Conservation (phyloP, 2,797 vertebrate species). For the Toxotes lorentzi region DNA sequence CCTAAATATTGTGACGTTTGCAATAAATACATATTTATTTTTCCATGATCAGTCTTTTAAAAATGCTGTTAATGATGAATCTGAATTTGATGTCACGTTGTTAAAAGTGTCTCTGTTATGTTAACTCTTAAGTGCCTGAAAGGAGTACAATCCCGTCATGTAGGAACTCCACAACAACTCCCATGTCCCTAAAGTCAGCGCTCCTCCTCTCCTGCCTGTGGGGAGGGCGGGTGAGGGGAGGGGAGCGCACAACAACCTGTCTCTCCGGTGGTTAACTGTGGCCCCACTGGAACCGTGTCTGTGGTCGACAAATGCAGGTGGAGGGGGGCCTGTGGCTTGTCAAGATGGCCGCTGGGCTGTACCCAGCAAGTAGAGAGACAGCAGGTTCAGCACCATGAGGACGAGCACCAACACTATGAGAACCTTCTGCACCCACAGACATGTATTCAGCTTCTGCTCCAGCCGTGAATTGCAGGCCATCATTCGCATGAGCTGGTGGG, state of each 20-base stretch:
- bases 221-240: constrained; percentile 9
- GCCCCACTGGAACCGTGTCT: constrained; percentile 25
- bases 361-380: constrained; percentile 82
- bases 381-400: constrained; percentile 85
- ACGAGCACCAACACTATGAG: constrained; percentile 86
- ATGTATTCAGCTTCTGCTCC: constrained; percentile 90
- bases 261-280: constrained; percentile 29
- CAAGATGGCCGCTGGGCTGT: constrained; percentile 65
- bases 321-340: constrained; percentile 22
- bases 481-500: constrained; percentile 87
- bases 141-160: constrained; percentile 40
- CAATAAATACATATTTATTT: constrained; percentile 74
- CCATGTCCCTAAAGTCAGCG: constrained; percentile 43
- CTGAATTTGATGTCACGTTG: constrained; percentile 45
- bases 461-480: constrained; percentile 86
- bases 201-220: constrained; percentile 44
- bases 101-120: constrained; percentile 61
- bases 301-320: constrained; percentile 12
- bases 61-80: constrained; percentile 43
- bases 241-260: background rate
- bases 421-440: constrained; percentile 93
- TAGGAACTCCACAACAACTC: constrained; percentile 42
- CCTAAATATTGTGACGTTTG: constrained; percentile 52
- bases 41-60: constrained; percentile 47
- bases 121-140: constrained; percentile 41